Conservation (phyloP, 2,113 vertebrate species). For the Rhombomys opimus region DNA sequence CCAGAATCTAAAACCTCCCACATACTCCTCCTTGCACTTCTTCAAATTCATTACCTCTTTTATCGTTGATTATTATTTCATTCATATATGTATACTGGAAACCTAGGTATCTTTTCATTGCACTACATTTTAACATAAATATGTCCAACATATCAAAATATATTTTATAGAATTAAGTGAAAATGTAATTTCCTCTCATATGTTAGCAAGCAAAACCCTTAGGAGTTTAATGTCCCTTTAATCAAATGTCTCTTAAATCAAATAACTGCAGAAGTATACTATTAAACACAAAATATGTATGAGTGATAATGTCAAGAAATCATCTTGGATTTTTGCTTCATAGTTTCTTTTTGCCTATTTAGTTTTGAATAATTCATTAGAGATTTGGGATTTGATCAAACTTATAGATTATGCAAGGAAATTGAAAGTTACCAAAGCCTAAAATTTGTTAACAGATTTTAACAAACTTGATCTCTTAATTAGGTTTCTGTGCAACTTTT, state of each 20-base stretch:
- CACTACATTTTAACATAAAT: constrained; percentile 22
- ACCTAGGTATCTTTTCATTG: not conserved
- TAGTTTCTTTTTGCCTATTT: constrained; percentile 8
- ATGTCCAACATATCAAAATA: not conserved
- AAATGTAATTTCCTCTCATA: constrained; percentile 54
- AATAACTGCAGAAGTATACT: constrained; percentile 32
- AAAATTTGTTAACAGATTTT: constrained; percentile 4
- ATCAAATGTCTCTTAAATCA: constrained; percentile 46
- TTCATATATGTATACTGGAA: not conserved
- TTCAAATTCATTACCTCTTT: not conserved
- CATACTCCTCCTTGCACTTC: too few species aligned
- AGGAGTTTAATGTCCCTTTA: not conserved
- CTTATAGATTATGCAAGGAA: not conserved
- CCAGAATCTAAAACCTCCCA: not conserved
- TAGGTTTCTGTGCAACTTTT: not conserved
- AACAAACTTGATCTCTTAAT: not conserved
- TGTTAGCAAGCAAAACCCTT: constrained; percentile 46
- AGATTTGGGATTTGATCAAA: constrained; percentile 30
- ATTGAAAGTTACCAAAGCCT: not conserved
- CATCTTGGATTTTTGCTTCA: not conserved
- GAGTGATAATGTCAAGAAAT: constrained; percentile 36
- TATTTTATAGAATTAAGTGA: constrained; percentile 54
- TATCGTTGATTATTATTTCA: not conserved
- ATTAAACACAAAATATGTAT: not conserved
- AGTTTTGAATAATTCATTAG: constrained; percentile 34